phyloP scores from a whole-genome alignment of 1,140 invertebrate genomes.

The Calliphora vicina region DNA sequence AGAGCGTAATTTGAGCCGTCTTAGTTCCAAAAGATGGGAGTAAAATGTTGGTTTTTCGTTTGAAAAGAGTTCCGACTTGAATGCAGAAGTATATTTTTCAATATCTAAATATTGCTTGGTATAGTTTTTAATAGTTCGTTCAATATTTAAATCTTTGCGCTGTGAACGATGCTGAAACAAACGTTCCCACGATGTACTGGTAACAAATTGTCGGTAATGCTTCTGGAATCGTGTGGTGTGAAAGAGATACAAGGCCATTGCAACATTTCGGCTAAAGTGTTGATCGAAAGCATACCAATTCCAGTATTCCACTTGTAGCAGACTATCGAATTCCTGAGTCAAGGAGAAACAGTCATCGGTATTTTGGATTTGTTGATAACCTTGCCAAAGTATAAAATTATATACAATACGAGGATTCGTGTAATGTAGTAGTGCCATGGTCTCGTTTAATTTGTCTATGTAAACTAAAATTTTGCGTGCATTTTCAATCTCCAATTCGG shows the following conservation, averaged over 20 bases:
- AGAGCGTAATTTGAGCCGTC: conserved; percentile 42
- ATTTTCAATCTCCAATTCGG: conserved; percentile 41
- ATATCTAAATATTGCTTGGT: conserved; percentile 49
- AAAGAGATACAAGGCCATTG: conserved; percentile 52
- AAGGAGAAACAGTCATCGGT: conserved; percentile 51
- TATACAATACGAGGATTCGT: conserved; percentile 53
- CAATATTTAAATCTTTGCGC: conserved; percentile 52
- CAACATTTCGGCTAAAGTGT: conserved; percentile 47
- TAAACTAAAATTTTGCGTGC: conserved; percentile 49
- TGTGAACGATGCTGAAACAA: conserved; percentile 46
- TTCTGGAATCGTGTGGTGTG: conserved; percentile 57
- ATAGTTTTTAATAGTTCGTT: conserved; percentile 46
- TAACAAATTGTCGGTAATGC: conserved; percentile 41
- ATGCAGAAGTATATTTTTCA: conserved; percentile 41
- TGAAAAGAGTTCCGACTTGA: conserved; percentile 30
- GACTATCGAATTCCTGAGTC: conserved; percentile 49
- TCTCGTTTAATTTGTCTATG: conserved; percentile 41
- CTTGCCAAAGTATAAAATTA: conserved; percentile 56
- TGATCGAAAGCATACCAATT: conserved; percentile 50
- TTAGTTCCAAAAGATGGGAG: conserved; percentile 47
- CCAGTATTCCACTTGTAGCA: conserved; percentile 55
- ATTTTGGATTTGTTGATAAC: conserved; percentile 41
- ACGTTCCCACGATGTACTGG: conserved; percentile 48
- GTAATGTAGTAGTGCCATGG: conserved; percentile 43
- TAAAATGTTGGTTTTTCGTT: conserved; percentile 42